Base-by-base conservation (phyloP, 2,797 vertebrate species). In the Acipenser transmontanus region DNA sequence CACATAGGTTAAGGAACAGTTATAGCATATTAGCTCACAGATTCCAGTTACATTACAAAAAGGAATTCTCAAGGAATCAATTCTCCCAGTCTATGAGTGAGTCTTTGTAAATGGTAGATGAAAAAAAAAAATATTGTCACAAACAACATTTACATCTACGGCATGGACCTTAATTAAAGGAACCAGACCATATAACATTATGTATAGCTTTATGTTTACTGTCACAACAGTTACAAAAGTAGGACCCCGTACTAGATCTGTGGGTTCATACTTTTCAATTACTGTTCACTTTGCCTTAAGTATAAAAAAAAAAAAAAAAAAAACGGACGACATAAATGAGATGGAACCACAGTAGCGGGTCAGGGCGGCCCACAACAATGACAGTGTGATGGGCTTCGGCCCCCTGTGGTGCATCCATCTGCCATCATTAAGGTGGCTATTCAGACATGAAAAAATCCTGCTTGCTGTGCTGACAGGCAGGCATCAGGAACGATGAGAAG, bases 351-450 rank as follows among this genome's bases (percentile, higher is more conserved):
- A 82, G 84, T 84, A 92, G 77, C 89, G 77, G 92, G 92, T 93
- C 92, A 92, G 87, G 87, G 88, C 88, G 86, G 87, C 66, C 74
- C 77, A 83, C 78, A 86, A 90, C 92, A 91, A 91, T 87, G 91
- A 91, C 91, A 91, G 87, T 86, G 87, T 91, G 88, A 86, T 87
- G 91, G 89, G 91, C 88, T 84, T 71, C 83, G 79, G 75, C 87
- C 88, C 87, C 93, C 92, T 62, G 84, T 69, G 73, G 92, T 66
- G 90, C 87, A 89, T 92, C 92, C 93, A 93, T 94, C 92, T 94
- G 92, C 92, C 91, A 85, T 93, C 92, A 94, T 93, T 93, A 93
- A 93, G 90, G 89, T 90, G 90, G 88, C 91, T 92, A 92, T 78
- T 93, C 91, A 94, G 85, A 94, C 93, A 93, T 93, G 92, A 93